Evolutionary conservation across 2,113 vertebrate genomes (phyloP).

Genomic region (Psilopogon haemacephalus): DNA sequence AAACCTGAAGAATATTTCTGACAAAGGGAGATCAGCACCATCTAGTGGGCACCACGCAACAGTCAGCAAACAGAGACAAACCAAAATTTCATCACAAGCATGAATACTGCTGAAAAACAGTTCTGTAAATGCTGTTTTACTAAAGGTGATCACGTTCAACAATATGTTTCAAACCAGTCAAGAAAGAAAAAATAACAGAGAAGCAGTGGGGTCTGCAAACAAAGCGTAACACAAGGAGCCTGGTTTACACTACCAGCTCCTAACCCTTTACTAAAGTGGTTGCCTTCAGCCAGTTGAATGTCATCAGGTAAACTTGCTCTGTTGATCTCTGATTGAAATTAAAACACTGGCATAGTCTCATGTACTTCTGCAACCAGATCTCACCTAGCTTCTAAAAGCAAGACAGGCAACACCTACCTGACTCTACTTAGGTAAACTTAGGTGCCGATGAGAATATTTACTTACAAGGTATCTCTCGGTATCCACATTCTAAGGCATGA

Average conservation of each 20-base stretch:
- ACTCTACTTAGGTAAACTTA: background rate
- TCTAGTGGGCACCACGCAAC: constrained; percentile 56
- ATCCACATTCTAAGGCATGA: constrained; percentile 95
- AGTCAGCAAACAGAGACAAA: background rate
- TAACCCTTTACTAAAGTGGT: background rate
- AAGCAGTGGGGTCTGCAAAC: background rate
- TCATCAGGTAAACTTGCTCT: background rate
- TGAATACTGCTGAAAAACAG: background rate
- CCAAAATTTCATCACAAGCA: background rate
- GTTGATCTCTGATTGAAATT: background rate
- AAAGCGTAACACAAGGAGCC: background rate
- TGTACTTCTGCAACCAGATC: background rate
- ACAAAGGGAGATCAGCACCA: constrained; percentile 60
- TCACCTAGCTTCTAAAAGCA: background rate
- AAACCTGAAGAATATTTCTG: background rate
- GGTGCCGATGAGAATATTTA: background rate
- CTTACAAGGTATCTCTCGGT: constrained; percentile 98
- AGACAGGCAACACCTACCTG: background rate
- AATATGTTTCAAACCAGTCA: background rate
- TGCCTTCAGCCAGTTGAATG: background rate
- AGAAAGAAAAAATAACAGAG: background rate
- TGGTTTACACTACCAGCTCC: background rate
- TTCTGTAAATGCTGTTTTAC: background rate
- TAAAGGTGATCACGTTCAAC: background rate
- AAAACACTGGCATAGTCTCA: background rate